Base-by-base conservation (phyloP, 2,113 vertebrate genomes). In the Columbina picui region DNA sequence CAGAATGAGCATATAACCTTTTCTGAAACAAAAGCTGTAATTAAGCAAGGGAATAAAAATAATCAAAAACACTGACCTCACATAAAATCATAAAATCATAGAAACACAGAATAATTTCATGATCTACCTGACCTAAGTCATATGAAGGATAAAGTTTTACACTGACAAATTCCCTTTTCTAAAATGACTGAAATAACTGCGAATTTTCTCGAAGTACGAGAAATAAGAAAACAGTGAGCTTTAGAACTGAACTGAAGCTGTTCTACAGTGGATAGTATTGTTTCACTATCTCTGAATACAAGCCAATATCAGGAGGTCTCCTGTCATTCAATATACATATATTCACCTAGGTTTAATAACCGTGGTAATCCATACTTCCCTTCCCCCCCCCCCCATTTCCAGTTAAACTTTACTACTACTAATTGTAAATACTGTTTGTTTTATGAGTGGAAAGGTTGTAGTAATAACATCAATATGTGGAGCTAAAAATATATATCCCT, bases 121-220 rank as follows among this genome's bases (percentile, higher is more conserved):
- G 12, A 61, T 30, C 19, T 26, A 64, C 12, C 13, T 1, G 0
- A 34, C 3, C 32, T 64, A 86, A 77, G 45, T 29, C 0, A 30
- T 41, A 27, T 41, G 16, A 3, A 60, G 14, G 22, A 84, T 63
- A 12, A 70, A 49, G 17, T 45, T 65, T 49, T 39, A 34, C 36
- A 38, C 2, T 25, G 23, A 43, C 50, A 63, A 55, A 41, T 9
- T 64, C 22, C 6, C 4, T 65, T 81, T 67, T 50, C 17, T 73
- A 45, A 83, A 36, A 14, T 22, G 41, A 18, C 9, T 79, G 20
- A 69, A 80, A 38, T 29, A 4, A 49, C 3, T 55, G 45, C 55
- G 30, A 61, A 41, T 63, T 74, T 74, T 79, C 4, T 41, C 52
- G 41, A 38, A 68, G 10, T 30, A 45, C 19, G 1, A 29, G 7